Conservation (phyloP, 2,113 vertebrate species). For the Lucifuga dentata region DNA sequence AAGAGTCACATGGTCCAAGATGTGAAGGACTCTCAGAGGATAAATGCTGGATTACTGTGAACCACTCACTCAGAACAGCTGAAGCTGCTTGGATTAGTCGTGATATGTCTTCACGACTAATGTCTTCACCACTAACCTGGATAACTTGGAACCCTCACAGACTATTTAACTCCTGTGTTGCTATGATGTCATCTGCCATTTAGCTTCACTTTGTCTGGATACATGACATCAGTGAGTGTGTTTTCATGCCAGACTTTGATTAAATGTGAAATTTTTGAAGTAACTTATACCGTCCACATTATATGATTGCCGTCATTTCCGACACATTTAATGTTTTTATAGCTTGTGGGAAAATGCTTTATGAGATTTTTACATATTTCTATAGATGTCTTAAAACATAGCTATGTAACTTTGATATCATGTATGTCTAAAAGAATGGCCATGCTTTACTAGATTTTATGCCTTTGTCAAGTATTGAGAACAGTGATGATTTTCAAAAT, state of each 20-base stretch:
- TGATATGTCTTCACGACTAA: no score
- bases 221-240: not conserved
- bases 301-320: conserved; percentile 17
- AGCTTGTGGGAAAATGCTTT: conserved; percentile 27
- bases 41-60: no score
- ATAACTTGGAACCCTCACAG: no score
- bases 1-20: no score
- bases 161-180: conserved; percentile 17
- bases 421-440: conserved; percentile 32
- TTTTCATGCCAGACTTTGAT: conserved; percentile 6
- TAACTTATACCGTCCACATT: conserved; percentile 29
- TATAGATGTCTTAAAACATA: conserved; percentile 41
- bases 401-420: conserved; percentile 19
- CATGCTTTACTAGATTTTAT: conserved; percentile 33
- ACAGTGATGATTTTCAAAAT: conserved; percentile 28
- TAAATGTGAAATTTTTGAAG: conserved; percentile 61
- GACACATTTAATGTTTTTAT: conserved; percentile 29
- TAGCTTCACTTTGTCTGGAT: conserved; percentile 2
- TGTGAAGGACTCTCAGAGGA: no score
- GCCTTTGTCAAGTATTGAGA: conserved; percentile 31
- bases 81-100: no score
- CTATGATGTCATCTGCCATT: not conserved
- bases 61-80: no score
- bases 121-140: no score
- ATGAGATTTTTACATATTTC: conserved; percentile 40